Conservation (phyloP, 2,888 invertebrate species). For the Perdita meconis region DNA sequence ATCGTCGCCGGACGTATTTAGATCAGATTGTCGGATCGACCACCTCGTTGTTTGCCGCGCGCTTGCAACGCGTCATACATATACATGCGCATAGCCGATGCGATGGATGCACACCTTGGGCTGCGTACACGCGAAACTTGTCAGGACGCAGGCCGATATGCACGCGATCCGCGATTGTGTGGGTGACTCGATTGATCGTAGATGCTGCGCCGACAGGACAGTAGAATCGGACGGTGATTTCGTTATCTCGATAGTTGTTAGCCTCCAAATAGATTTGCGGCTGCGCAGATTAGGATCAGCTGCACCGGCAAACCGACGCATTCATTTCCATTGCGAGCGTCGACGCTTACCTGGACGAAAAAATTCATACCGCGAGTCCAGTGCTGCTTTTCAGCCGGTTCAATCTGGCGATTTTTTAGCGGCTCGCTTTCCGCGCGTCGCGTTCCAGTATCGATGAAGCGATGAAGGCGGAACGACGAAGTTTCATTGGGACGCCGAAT, state of each 20-base stretch:
- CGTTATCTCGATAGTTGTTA: constrained; percentile 76
- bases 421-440: too few species aligned
- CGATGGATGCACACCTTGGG: constrained; percentile 63
- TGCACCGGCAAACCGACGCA: background rate
- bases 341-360: too few species aligned
- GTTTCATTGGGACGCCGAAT: background rate
- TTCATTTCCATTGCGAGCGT: too few species aligned
- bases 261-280: constrained; percentile 78
- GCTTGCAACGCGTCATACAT: constrained; percentile 65
- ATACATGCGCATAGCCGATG: constrained; percentile 56
- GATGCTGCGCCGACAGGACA: constrained; percentile 31
- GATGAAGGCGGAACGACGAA: background rate
- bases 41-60: constrained; percentile 73
- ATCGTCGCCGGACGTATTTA: constrained; percentile 72
- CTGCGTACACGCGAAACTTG: constrained; percentile 38
- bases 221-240: constrained; percentile 76
- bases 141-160: constrained; percentile 47
- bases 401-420: too few species aligned
- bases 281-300: constrained; percentile 72
- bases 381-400: too few species aligned
- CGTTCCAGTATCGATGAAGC: background rate
- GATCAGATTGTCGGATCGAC: constrained; percentile 76
- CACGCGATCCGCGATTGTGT: constrained; percentile 58
- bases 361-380: too few species aligned
- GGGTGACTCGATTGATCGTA: constrained; percentile 40